Base-by-base conservation (phyloP, 2,888 invertebrate species). In the Xylocampa areola region DNA sequence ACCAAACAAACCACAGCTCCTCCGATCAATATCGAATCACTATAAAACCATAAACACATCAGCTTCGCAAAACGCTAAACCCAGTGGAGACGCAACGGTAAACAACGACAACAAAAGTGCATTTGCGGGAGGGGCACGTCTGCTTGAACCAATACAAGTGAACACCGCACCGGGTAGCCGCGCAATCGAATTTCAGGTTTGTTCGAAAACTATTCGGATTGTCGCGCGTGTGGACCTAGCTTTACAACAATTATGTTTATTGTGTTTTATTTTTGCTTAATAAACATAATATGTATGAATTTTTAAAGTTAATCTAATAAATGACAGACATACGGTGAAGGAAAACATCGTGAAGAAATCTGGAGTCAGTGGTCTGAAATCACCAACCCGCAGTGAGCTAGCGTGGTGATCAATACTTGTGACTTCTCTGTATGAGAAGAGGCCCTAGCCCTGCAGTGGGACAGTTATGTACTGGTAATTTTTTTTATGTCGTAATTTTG, bases 71-170 rank as follows among this genome's bases (percentile, higher is more conserved):
- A 68, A 75, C 61, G 51, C 55, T 68, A 68, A 73, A 70, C 55
- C 73, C 70, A 69, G 63, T 71, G 55, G 74, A 68, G 74, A 73
- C 69, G 68, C 68, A 57, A 71, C 73, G 67, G 76, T 80, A 80
- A 78, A 77, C 79, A 79, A 78, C 75, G 77, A 74, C 81, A 75
- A 53, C 65, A 72, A 80, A 82, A 82, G 81, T 82, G 82, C 82
- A 82, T 82, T 81, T 82, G 67, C 74, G 64, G 60, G 52, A 48
- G 59, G n/a, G 62, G 70, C 79, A 73, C 71, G 75, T 73, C 60
- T 68, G 70, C 60, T 54, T 60, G 54, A 63, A 74, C 68, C 73
- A 76, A 80, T 79, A 73, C 72, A 61, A 73, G 59, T 54, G 67
- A 68, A 76, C 61, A 65, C 67, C 59, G 62, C 65, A 41, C 41